Percentiles rank a stretch among this genome's conserved stretches.
phyloP scores from a whole-genome alignment of 2,888 invertebrate species.

The Polyommatus iphigenia region DNA sequence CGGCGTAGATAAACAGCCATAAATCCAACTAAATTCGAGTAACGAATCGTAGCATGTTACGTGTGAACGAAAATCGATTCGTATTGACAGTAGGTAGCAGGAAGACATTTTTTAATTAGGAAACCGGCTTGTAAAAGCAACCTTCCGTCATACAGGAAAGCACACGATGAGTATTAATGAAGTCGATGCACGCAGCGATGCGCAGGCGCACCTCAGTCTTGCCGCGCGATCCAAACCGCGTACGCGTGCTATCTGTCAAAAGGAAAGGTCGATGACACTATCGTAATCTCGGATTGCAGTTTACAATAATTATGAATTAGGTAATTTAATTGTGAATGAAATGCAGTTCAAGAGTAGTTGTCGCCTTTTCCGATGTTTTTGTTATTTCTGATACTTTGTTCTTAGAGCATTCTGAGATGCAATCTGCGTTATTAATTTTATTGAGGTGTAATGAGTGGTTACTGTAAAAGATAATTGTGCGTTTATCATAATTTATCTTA shows the following conservation, averaged over 20 bases:
- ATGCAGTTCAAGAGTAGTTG: not conserved
- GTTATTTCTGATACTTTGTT: not conserved
- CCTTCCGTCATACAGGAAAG: slow-evolving; percentile 78
- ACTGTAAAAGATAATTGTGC: not conserved
- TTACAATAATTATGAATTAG: slow-evolving; percentile 34
- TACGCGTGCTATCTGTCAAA: slow-evolving; percentile 41
- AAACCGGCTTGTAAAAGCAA: slow-evolving; percentile 74
- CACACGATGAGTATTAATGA: slow-evolving; percentile 74
- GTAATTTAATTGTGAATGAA: slow-evolving; percentile 13
- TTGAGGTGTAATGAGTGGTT: slow-evolving; percentile 12
- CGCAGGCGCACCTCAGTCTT: slow-evolving; percentile 64
- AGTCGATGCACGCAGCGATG: slow-evolving; percentile 51
- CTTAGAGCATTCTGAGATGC: not conserved
- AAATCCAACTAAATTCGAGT: not conserved
- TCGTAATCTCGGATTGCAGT: slow-evolving; percentile 33
- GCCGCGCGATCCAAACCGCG: slow-evolving; percentile 63
- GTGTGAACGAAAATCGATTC: slow-evolving; percentile 33
- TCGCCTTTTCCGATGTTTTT: not conserved
- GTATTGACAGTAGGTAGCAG: slow-evolving; percentile 44
- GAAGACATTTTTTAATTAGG: slow-evolving; percentile 74
- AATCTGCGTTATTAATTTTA: slow-evolving; percentile 5
- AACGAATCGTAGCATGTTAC: not conserved
- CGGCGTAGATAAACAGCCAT: too few relatives aligned
- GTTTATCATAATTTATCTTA: not conserved
- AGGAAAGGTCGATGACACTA: slow-evolving; percentile 43